Evolutionary conservation across 2,888 invertebrate species (phyloP), one percentile per base, ranked within the genome.

Genomic region (Pediacus dermestoides): DNA sequence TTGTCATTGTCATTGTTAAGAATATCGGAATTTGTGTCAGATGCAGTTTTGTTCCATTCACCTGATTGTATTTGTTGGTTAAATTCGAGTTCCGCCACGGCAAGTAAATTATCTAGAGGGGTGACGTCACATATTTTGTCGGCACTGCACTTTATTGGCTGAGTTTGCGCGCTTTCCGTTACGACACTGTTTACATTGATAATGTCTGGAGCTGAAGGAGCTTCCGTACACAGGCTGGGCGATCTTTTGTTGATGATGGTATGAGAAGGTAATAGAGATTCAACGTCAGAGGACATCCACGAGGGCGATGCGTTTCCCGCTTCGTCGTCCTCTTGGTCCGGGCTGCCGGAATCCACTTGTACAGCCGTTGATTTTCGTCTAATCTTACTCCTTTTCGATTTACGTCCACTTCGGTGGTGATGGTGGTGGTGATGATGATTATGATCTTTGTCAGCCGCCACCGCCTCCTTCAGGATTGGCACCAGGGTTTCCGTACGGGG

Each of bases 401-500:
- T 58, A 33, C 42, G 35, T 43, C 16, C 52, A 35, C 43, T 57
- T 27, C 55, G 59, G 33, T 58, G 59, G 33, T 55, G 58, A 14
- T 56, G 60, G 23, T 60, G 60, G 40, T 39, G 50, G 37, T 37
- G 55, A 21, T 50, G 53, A 21, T 48, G 53, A 12, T 44, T 51
- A 23, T 55, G 53, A 7, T 52, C 50, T 14, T 48, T 50, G 36
- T 68, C 67, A 39, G 68, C 68, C 59, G 68, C 63, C n/a, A n/a
- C n/a, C 58, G 68, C 58, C 53, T 70, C 72, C 70, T 70, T 62
- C 63, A 61, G 58, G 55, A 58, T 58, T 48, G 67, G 66, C 67
- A 63, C 76, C 68, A 60, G 73, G 61, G 74, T 76, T 64, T 82
- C 82, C 32, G 88, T 88, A 57, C 85, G 78, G 56, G 88, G 88